Evolutionary conservation across 2,797 vertebrate species (phyloP).

Genomic region (Sebastes steindachneri): DNA sequence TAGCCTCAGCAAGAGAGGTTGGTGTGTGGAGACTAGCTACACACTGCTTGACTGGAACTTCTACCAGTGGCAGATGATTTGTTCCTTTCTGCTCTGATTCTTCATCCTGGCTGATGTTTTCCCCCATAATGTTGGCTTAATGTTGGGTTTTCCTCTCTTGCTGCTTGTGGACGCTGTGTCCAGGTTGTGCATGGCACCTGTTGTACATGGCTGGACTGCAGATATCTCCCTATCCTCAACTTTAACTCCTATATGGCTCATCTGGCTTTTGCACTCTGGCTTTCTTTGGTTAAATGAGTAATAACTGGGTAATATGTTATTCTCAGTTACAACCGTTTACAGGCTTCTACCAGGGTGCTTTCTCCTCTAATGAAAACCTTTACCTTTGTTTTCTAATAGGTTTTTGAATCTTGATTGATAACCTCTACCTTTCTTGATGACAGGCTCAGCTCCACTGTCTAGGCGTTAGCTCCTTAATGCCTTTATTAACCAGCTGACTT

Average conservation of each 20-base stretch:
- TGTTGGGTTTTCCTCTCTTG: slow-evolving; percentile 40
- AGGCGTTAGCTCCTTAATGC: slow-evolving; percentile 13
- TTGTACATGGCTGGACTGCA: slow-evolving; percentile 54
- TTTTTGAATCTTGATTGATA: slow-evolving; percentile 48
- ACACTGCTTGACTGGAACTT: slow-evolving; percentile 36
- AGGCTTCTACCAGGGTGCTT: slow-evolving; percentile 12
- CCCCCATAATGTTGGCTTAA: slow-evolving; percentile 7
- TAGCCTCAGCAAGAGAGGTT: slow-evolving; percentile 97
- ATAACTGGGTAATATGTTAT: slow-evolving; percentile 3
- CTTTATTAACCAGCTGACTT: slow-evolving; percentile 52
- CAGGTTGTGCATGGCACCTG: slow-evolving; percentile 61
- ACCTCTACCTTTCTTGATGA: slow-evolving; percentile 21
- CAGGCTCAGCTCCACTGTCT: slow-evolving; percentile 15
- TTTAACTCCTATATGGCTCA: slow-evolving; percentile 22
- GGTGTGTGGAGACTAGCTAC: slow-evolving; percentile 76
- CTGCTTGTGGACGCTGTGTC: slow-evolving; percentile 49
- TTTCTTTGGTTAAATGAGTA: slow-evolving; percentile 30
- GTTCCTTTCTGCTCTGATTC: slow-evolving; percentile 52
- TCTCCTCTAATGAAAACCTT: slow-evolving; percentile 30
- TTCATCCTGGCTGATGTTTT: slow-evolving; percentile 47
- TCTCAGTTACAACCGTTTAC: slow-evolving; percentile 18
- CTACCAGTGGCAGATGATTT: slow-evolving; percentile 35
- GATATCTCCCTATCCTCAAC: slow-evolving; percentile 28
- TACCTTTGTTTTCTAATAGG: slow-evolving; percentile 33
- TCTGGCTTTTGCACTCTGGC: slow-evolving; percentile 26